Percentiles rank a stretch among this genome's conserved stretches.
phyloP scores from a whole-genome alignment of 2,113 vertebrate species.

The Nothobranchius furzeri region DNA sequence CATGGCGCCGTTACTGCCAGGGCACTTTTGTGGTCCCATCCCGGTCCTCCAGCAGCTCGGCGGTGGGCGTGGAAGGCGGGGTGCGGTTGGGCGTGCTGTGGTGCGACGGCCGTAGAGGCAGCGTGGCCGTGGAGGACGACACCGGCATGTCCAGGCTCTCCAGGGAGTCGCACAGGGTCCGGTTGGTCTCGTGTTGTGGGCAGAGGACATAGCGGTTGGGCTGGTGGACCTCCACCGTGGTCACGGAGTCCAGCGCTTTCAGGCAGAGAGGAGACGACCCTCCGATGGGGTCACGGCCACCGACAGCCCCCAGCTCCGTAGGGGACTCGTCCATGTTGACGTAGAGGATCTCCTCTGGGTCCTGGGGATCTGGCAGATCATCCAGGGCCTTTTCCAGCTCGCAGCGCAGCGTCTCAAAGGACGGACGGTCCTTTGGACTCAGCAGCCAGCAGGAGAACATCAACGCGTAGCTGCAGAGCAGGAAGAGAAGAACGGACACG shows the following conservation, averaged over 20 bases:
- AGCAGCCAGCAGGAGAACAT: slow-evolving; percentile 92
- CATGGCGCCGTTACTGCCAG: slow-evolving; percentile 65
- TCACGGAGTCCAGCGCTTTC: slow-evolving; percentile 80
- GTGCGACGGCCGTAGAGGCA: slow-evolving; percentile 61
- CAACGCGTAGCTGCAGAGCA: slow-evolving; percentile 82
- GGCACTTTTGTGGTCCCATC: slow-evolving; percentile 54
- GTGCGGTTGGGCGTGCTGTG: slow-evolving; percentile 51
- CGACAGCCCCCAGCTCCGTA: slow-evolving; percentile 70
- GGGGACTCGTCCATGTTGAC: slow-evolving; percentile 90
- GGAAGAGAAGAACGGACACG: not conserved
- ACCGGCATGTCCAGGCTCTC: slow-evolving; percentile 71
- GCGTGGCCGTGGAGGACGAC: slow-evolving; percentile 60
- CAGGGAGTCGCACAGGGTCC: slow-evolving; percentile 66
- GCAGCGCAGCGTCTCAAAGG: slow-evolving; percentile 81
- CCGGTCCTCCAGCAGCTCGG: slow-evolving; percentile 61
- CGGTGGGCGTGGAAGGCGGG: slow-evolving; percentile 32
- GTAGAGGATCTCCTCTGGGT: slow-evolving; percentile 89
- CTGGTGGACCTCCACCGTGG: slow-evolving; percentile 81
- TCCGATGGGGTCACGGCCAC: slow-evolving; percentile 77
- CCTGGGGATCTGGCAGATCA: slow-evolving; percentile 84
- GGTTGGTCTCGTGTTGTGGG: slow-evolving; percentile 81
- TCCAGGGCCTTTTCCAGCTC: slow-evolving; percentile 86
- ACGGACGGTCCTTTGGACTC: slow-evolving; percentile 85
- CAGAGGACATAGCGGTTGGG: slow-evolving; percentile 88
- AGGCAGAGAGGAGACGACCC: slow-evolving; percentile 59